Evolutionary conservation across 2,888 invertebrate species (phyloP).

Genomic region (Phortica okadai): DNA sequence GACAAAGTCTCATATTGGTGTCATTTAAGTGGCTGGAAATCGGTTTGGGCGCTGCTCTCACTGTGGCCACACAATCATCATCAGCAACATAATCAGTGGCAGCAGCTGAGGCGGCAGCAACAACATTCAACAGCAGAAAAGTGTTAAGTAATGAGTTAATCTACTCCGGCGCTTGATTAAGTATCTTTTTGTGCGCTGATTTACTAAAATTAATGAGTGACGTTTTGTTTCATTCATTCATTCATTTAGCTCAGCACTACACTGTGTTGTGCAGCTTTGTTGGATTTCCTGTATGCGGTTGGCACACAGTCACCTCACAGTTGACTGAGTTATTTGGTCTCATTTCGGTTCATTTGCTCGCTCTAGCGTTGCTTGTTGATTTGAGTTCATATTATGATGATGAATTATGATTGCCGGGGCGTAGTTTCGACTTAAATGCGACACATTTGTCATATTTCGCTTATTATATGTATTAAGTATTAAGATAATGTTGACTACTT

Average conservation of each 20-base stretch:
- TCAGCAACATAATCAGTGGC: conserved; percentile 49
- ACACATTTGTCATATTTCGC: conserved; percentile 30
- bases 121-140: conserved; percentile 43
- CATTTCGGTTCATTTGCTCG: not conserved
- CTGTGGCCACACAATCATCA: conserved; percentile 69
- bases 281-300: conserved; percentile 19
- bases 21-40: conserved; percentile 22
- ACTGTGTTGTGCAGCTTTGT: not conserved
- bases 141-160: conserved; percentile 75
- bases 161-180: conserved; percentile 71
- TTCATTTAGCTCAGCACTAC: not conserved
- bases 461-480: conserved; percentile 7
- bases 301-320: not conserved
- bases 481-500: not conserved
- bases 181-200: conserved; percentile 60
- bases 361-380: not conserved
- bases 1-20: not conserved
- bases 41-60: conserved; percentile 42
- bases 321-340: conserved; percentile 6
- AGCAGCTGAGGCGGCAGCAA: conserved; percentile 14
- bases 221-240: conserved; percentile 15
- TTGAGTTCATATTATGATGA: conserved; percentile 3
- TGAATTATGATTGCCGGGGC: conserved; percentile 22
- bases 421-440: conserved; percentile 20
- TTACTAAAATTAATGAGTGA: conserved; percentile 40